Evolutionary conservation across 2,888 invertebrate genomes (phyloP), one percentile per base, ranked within the genome.

Genomic region (Pseudolycoriella hygida): DNA sequence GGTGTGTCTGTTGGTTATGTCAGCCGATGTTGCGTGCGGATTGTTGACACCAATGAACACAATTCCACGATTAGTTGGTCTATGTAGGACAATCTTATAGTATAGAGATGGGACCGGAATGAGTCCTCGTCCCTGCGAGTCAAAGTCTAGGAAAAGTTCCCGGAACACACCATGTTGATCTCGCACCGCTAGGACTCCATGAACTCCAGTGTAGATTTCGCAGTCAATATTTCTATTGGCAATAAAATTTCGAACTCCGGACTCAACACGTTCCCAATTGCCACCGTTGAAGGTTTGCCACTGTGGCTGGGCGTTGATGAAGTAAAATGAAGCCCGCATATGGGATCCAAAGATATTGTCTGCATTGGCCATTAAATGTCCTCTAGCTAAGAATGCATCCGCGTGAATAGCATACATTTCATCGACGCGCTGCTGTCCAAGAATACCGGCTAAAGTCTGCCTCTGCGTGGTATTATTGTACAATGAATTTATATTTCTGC

Each of bases 221-320:
- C 71, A 57, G 44, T 61, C 54, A 39, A 63, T 53, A 5, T 56
- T 14, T 53, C 61, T 58, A 18, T 55, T 53, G 2, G 53, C 53
- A 0, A 69, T 70, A 49, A 67, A 69, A 12, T 56, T 55, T 44
- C 74, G 60, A 5, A 70, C 61, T 46, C 61, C 60, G 3, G 53
- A 52, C 59, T 77, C 76, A 15, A 72, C 55, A 1, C 53, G 52
- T 38, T 65, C 59, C 76, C 77, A 77, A 51, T 72, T 74, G 11
- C 69, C 69, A 1, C 60, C 69, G 54, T 78, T 77, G 53, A 76
- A 72, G 2, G 60, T 62, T 52, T 69, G 67, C 72, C 72, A 74
- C 50, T 74, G 73, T 0, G 74, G 73, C 1, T 69, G 69, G 0
- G 58, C 66, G 53, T 74, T 74, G 8, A 71, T 57, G 52, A 68